A percentile compares a stretch with the other conserved stretches of the same genome.
Evolutionary conservation across 2,113 vertebrate genomes (phyloP).

Genomic region (Felis catus): F.catus_Fca126_mat1.0 CM031419.1:217289501-217290000

Average conservation of each 20-base stretch:
- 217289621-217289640: accelerated
- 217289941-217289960: too few species aligned
- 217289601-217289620: accelerated
- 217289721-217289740: neutral
- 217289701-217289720: neutral
- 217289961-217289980: accelerated
- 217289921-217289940: neutral
- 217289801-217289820: neutral
- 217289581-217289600: neutral
- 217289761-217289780: neutral
- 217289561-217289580: neutral
- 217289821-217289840: neutral
- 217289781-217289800: neutral
- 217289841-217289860: accelerated
- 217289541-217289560: neutral
- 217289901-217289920: accelerated
- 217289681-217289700: neutral
- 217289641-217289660: accelerated
- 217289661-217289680: neutral
- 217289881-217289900: neutral
- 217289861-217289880: neutral
- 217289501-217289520: neutral
- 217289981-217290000: neutral
- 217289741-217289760: too few species aligned
- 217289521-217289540: neutral